These are phyloP conservation scores for Zaprionus gabonicus DNA, from an alignment of 1,140 invertebrate genomes.

Conservation along the genomic window DNA sequence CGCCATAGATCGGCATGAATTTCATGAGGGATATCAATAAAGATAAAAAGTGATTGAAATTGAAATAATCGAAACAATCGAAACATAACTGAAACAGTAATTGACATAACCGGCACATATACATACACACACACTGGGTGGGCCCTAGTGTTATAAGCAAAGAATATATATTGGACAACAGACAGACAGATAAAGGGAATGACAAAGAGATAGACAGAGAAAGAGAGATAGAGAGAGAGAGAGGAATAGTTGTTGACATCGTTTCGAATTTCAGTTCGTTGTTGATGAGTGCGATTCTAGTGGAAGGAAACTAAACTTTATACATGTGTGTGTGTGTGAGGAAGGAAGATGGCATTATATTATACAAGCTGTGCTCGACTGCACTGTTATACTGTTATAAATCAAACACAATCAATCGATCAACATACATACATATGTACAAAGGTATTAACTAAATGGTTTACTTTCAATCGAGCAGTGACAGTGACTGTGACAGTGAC, in stretches of 20 bases:
- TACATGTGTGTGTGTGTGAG: not conserved
- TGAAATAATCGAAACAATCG: conserved; percentile 9
- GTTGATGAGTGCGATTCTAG: not conserved
- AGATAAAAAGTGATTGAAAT: conserved; percentile 30
- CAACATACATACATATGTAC: not conserved
- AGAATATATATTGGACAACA: conserved; percentile 1
- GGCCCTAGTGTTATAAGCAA: conserved; percentile 12
- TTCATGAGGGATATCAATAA: conserved; percentile 38
- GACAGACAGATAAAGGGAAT: conserved; percentile 1
- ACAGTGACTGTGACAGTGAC: conserved; percentile 24
- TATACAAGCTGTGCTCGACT: not conserved
- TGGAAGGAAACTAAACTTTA: not conserved
- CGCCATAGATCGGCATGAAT: conserved; percentile 36
- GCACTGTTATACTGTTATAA: conserved; percentile 22
- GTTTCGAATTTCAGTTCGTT: conserved; percentile 17
- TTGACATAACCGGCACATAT: conserved; percentile 49
- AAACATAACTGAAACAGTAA: conserved; percentile 42
- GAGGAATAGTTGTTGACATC: conserved; percentile 5
- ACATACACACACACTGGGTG: conserved; percentile 46
- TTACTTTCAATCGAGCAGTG: conserved; percentile 27
- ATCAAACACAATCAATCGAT: conserved; percentile 11
- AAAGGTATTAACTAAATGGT: conserved; percentile 12
- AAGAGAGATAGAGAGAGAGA: not conserved
- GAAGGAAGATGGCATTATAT: conserved; percentile 1
- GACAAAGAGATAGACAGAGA: not conserved